These are phyloP conservation scores for Dermochelys coriacea DNA, from an alignment of 2,797 vertebrate species.

Conservation along the genomic window DNA sequence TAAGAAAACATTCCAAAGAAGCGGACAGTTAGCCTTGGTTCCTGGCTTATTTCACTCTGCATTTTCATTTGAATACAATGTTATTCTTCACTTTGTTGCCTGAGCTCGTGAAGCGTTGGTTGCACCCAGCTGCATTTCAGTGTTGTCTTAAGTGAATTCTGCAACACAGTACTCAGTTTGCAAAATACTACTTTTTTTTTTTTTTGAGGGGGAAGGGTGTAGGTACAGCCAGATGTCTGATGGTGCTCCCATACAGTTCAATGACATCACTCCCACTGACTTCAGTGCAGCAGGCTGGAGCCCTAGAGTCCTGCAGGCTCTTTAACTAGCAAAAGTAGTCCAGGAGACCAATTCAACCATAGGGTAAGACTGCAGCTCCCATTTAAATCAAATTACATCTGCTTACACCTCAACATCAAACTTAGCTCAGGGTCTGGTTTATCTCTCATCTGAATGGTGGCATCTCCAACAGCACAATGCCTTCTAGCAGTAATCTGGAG, in stretches of 20 bases:
- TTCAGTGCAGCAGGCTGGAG: conserved; percentile 36
- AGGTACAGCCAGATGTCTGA: not conserved
- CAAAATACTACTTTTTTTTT: not conserved
- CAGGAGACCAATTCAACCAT: conserved; percentile 66
- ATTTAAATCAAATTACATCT: conserved; percentile 72
- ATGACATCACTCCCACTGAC: not conserved
- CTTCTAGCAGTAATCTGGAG: not conserved
- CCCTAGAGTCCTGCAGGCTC: conserved; percentile 53
- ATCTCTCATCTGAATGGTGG: conserved; percentile 32
- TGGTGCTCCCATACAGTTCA: not conserved
- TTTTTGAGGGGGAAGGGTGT: no score
- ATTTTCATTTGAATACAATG: not conserved
- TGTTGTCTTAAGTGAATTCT: conserved; percentile 7
- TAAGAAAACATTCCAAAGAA: not conserved
- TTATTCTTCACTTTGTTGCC: not conserved
- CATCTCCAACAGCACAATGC: conserved; percentile 30
- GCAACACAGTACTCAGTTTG: not conserved
- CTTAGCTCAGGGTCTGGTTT: conserved; percentile 63
- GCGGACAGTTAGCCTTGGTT: not conserved
- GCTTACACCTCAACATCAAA: conserved; percentile 63
- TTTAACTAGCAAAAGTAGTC: conserved; percentile 71
- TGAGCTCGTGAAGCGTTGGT: not conserved
- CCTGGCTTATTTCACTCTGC: not conserved
- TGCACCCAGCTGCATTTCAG: not conserved
- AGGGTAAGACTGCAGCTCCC: conserved; percentile 34